Conservation (phyloP, 2,113 vertebrate species). For the Myrmecobius fasciatus region DNA sequence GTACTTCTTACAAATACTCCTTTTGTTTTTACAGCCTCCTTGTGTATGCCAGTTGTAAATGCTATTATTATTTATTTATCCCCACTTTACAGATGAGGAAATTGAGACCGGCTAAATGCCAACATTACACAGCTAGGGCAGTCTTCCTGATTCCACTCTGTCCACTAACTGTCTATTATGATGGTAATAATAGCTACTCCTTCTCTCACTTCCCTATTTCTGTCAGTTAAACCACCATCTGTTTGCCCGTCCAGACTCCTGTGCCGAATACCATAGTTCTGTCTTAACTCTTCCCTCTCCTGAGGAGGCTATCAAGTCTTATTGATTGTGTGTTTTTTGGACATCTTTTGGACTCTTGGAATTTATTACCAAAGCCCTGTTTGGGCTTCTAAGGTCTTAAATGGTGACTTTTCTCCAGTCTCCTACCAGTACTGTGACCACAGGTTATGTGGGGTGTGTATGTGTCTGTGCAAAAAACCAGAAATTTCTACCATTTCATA, state of each 20-base stretch:
- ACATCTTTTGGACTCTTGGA: not conserved
- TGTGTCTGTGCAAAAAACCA: not conserved
- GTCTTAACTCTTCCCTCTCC: not conserved
- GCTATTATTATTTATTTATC: not conserved
- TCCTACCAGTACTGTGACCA: no score
- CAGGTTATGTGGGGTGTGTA: not conserved
- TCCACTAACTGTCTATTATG: not conserved
- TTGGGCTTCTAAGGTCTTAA: not conserved
- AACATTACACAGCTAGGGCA: not conserved
- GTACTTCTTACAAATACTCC: not conserved
- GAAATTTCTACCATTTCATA: no score
- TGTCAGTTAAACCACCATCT: not conserved
- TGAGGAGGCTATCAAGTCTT: not conserved
- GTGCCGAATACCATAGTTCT: not conserved
- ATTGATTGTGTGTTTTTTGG: not conserved
- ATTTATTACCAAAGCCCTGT: not conserved
- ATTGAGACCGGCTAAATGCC: not conserved
- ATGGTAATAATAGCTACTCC: not conserved
- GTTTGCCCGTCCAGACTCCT: not conserved
- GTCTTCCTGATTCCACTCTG: not conserved
- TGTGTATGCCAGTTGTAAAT: not conserved
- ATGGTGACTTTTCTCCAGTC: not conserved
- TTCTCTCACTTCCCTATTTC: not conserved
- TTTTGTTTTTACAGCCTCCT: not conserved
- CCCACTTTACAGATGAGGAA: not conserved